A percentile compares a stretch with the other conserved stretches of the same genome.
Conservation (phyloP, 2,797 vertebrate species). For the Alouatta caraya region DNA sequence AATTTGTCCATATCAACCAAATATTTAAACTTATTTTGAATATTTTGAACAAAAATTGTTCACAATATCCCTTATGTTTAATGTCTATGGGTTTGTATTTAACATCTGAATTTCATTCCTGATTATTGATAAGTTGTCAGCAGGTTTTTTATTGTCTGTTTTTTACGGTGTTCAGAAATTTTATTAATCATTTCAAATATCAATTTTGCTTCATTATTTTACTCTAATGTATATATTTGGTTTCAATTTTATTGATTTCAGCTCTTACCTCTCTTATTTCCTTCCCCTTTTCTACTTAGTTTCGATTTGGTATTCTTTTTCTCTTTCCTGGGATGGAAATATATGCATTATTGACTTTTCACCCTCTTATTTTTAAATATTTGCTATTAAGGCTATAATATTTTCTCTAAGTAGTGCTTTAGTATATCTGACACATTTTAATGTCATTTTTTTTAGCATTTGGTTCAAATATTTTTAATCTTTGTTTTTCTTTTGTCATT, state of each 20-base stretch:
- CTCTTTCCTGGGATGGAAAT: neutral
- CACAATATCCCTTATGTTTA: neutral
- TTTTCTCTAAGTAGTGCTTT: neutral
- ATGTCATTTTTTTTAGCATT: neutral
- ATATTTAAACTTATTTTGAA: neutral
- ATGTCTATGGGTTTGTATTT: neutral
- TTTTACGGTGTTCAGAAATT: neutral
- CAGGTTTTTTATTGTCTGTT: neutral
- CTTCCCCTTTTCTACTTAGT: neutral
- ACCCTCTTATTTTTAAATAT: neutral
- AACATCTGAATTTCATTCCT: neutral
- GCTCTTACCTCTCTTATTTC: neutral
- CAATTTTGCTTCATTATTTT: neutral
- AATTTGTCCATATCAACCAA: neutral
- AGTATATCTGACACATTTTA: neutral
- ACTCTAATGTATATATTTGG: neutral
- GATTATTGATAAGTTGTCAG: neutral
- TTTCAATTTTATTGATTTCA: slow-evolving; percentile 12
- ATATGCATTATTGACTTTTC: neutral
- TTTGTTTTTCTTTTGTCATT: neutral
- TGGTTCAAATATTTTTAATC: neutral
- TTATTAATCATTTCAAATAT: neutral
- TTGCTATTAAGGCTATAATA: neutral
- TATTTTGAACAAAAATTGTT: neutral
- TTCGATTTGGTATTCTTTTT: neutral